Evolutionary conservation across 2,113 vertebrate species (phyloP).

Genomic region (Caranx melampygus): DNA sequence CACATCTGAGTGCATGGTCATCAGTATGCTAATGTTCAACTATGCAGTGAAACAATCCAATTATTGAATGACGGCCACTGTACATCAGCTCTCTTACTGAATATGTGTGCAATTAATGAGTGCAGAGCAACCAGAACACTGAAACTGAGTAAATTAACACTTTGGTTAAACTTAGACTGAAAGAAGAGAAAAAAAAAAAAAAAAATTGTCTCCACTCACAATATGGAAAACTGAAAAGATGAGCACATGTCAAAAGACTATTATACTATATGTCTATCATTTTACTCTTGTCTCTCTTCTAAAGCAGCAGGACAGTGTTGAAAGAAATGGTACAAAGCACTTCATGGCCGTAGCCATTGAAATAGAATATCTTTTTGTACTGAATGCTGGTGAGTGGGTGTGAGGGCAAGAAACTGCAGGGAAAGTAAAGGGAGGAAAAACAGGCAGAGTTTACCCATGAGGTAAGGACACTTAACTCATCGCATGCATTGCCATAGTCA

Average conservation of each 20-base stretch:
- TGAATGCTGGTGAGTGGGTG: conserved; percentile 75
- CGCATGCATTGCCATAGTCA: conserved; percentile 83
- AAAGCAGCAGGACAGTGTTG: conserved; percentile 64
- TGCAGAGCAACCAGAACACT: conserved; percentile 53
- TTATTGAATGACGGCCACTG: conserved; percentile 69
- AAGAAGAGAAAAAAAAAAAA: conserved; percentile 38
- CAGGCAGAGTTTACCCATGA: conserved; percentile 75
- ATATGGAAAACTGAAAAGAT: conserved; percentile 52
- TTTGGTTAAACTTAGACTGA: conserved; percentile 74
- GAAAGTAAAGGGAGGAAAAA: conserved; percentile 76
- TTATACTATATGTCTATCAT: conserved; percentile 33
- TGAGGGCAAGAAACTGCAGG: conserved; percentile 74
- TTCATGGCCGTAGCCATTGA: conserved; percentile 62
- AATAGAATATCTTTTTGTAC: conserved; percentile 65
- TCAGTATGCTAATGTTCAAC: conserved; percentile 72
- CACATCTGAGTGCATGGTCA: conserved; percentile 51
- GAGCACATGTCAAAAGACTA: conserved; percentile 49
- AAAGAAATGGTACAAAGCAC: conserved; percentile 61
- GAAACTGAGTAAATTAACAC: conserved; percentile 67
- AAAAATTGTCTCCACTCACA: conserved; percentile 68
- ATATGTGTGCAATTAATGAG: conserved; percentile 70
- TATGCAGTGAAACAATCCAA: conserved; percentile 71
- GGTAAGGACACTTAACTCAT: conserved; percentile 88
- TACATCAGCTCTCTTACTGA: conserved; percentile 62
- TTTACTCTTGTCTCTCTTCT: conserved; percentile 50